A percentile compares a stretch with the other conserved stretches of the same genome.
Evolutionary conservation across 2,888 invertebrate species (phyloP).

Genomic region (Anthoptus insignis): DNA sequence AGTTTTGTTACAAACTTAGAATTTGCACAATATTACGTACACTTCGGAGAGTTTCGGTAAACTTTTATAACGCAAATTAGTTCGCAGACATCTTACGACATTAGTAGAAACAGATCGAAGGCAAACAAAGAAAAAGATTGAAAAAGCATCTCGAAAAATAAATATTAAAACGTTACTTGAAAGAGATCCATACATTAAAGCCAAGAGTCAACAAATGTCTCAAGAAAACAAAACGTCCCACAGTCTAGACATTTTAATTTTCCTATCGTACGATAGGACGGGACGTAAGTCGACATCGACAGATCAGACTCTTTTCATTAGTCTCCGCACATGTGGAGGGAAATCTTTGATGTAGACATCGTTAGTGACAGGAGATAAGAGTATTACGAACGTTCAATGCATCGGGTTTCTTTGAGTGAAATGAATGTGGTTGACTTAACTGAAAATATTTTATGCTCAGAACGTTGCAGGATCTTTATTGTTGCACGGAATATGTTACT

Average conservation of each 20-base stretch:
- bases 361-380: slow-evolving; percentile 73
- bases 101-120: no score
- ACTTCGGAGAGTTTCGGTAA: slow-evolving; percentile 16
- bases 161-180: slow-evolving; percentile 17
- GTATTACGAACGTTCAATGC: slow-evolving; percentile 57
- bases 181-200: slow-evolving; percentile 35
- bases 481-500: neutral
- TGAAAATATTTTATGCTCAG: slow-evolving; percentile 28
- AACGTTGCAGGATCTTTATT: neutral
- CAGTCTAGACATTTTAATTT: slow-evolving; percentile 86
- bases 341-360: slow-evolving; percentile 79
- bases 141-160: neutral
- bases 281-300: slow-evolving; percentile 72
- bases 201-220: slow-evolving; percentile 54
- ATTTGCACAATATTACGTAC: slow-evolving; percentile 4
- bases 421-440: slow-evolving; percentile 26
- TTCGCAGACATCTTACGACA: neutral
- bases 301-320: slow-evolving; percentile 81
- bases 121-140: slow-evolving; percentile 6
- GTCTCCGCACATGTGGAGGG: slow-evolving; percentile 71
- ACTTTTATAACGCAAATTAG: slow-evolving; percentile 10
- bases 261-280: slow-evolving; percentile 80
- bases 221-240: slow-evolving; percentile 70
- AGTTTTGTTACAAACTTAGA: neutral
- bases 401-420: slow-evolving; percentile 32